These are phyloP conservation scores for Artibeus jamaicensis DNA, from an alignment of 2,797 vertebrate species.

Conservation along the genomic window DNA sequence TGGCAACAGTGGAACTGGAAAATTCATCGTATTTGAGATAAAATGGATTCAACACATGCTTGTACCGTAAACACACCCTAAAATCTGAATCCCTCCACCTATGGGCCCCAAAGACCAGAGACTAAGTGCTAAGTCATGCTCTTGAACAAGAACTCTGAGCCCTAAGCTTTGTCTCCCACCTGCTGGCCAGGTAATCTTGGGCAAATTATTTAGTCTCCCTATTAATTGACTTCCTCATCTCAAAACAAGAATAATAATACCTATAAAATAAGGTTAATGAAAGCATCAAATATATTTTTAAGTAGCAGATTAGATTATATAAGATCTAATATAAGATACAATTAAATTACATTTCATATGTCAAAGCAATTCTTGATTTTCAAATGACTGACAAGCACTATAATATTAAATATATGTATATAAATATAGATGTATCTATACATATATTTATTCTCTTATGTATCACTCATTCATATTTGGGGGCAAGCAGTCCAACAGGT, in stretches of 20 bases:
- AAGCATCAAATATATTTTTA: background rate
- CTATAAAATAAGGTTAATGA: background rate
- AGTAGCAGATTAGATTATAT: background rate
- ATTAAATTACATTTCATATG: slow-evolving; percentile 6
- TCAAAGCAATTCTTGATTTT: background rate
- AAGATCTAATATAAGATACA: background rate
- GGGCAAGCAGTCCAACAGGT: background rate
- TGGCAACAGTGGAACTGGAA: background rate
- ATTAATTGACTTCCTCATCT: background rate
- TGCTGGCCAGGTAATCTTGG: background rate
- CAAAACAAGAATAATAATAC: background rate
- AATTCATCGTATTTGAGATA: background rate
- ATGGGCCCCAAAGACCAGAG: background rate
- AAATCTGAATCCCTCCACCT: background rate
- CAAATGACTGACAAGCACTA: background rate
- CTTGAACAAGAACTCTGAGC: background rate
- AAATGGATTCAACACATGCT: background rate
- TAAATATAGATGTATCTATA: background rate
- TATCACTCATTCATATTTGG: background rate
- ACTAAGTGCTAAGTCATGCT: background rate
- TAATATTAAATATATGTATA: background rate
- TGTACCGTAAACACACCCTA: background rate
- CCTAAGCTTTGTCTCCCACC: background rate
- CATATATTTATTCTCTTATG: background rate
- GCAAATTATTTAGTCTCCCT: background rate